Percentiles rank a stretch among this genome's conserved stretches.
These are phyloP conservation scores for Leucoraja erinaceus DNA, from an alignment of 2,113 vertebrate species.

Conservation along the genomic window DNA sequence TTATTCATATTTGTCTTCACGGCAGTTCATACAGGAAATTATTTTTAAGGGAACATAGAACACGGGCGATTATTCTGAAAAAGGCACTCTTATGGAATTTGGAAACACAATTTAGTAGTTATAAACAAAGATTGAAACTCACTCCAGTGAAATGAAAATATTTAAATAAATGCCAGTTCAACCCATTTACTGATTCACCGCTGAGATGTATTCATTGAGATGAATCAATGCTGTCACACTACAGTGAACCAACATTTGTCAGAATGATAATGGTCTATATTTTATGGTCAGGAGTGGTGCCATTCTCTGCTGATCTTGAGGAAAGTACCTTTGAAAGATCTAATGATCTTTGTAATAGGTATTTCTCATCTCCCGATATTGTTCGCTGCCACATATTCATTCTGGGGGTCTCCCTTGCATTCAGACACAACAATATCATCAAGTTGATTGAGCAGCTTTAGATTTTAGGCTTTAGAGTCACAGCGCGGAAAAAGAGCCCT, in stretches of 20 bases:
- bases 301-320: too few species aligned
- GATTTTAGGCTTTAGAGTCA: too few species aligned
- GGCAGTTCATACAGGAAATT: background rate
- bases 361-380: too few species aligned
- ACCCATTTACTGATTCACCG: background rate
- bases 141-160: background rate
- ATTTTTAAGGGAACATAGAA: background rate
- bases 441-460: too few species aligned
- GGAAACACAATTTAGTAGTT: background rate
- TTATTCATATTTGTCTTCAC: background rate
- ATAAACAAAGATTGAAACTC: background rate
- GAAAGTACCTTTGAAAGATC: too few species aligned
- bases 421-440: too few species aligned
- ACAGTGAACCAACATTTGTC: background rate
- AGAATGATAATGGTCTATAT: background rate
- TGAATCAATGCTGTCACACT: background rate
- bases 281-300: too few species aligned
- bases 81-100: background rate
- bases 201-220: background rate
- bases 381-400: too few species aligned
- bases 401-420: too few species aligned
- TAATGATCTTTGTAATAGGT: too few species aligned
- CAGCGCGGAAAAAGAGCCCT: too few species aligned
- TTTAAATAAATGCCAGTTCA: background rate
- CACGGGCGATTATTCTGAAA: background rate